Evolutionary conservation across 2,797 vertebrate species (phyloP).

Genomic region (Morelia viridis): DNA sequence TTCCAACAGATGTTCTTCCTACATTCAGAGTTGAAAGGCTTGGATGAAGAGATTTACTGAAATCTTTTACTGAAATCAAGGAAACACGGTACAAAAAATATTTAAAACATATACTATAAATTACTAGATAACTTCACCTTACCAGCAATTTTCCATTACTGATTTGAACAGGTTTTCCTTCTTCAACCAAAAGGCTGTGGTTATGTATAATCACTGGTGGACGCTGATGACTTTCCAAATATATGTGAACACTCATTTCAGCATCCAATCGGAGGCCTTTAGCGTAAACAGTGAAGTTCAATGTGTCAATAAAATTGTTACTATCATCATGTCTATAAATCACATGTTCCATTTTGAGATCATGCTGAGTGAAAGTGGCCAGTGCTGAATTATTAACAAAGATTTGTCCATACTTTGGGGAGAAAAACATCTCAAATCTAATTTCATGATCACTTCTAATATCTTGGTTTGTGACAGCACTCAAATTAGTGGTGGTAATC

Average conservation of each 20-base stretch:
- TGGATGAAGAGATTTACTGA: not conserved
- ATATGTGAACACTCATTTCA: constrained; percentile 77
- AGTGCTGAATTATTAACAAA: constrained; percentile 65
- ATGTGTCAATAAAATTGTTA: constrained; percentile 77
- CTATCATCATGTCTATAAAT: constrained; percentile 80
- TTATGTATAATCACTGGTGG: constrained; percentile 76
- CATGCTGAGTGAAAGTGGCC: constrained; percentile 79
- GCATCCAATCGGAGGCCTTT: constrained; percentile 70
- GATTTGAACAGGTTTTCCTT: constrained; percentile 86
- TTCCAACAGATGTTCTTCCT: not conserved
- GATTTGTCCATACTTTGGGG: constrained; percentile 80
- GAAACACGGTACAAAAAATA: not conserved
- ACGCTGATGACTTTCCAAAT: constrained; percentile 82
- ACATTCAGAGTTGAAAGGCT: not conserved
- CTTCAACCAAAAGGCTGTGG: constrained; percentile 82
- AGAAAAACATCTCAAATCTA: constrained; percentile 69
- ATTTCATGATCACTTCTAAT: constrained; percentile 80
- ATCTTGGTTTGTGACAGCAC: constrained; percentile 85
- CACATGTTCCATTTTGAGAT: constrained; percentile 77
- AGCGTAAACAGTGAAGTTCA: constrained; percentile 79
- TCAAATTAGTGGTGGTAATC: constrained; percentile 80
- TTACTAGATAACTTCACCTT: constrained; percentile 32
- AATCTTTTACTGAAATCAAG: not conserved
- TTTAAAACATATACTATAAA: not conserved
- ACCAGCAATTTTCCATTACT: constrained; percentile 82